phyloP scores from a whole-genome alignment of 2,888 invertebrate species.

The Proisotoma minuta region DNA sequence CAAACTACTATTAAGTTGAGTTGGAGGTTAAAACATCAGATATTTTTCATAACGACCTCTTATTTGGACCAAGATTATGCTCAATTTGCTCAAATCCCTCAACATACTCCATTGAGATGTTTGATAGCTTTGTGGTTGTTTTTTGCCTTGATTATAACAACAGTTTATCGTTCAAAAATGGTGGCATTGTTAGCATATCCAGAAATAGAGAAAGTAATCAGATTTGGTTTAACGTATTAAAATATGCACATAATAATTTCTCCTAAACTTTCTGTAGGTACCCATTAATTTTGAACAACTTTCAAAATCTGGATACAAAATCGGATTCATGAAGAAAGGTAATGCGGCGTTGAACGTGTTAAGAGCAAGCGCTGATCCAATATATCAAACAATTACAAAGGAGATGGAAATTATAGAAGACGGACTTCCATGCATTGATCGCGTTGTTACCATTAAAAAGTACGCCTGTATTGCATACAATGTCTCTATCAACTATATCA shows the following conservation, averaged over 20 bases:
- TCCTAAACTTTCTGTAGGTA: no score
- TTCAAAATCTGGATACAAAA: neutral
- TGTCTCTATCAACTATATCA: conserved; percentile 18
- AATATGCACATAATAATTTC: no score
- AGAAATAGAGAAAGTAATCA: conserved; percentile 12
- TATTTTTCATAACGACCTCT: neutral
- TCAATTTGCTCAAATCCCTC: neutral
- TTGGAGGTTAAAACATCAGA: neutral
- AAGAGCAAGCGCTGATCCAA: conserved; percentile 17
- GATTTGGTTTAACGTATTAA: no score
- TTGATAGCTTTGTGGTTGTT: conserved; percentile 26
- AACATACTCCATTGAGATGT: conserved; percentile 2
- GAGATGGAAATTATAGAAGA: conserved; percentile 26
- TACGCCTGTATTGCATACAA: conserved; percentile 26
- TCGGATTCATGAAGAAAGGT: conserved; percentile 34
- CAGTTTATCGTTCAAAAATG: conserved; percentile 24
- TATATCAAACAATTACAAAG: conserved; percentile 15
- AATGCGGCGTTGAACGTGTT: conserved; percentile 22
- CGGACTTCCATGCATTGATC: conserved; percentile 23
- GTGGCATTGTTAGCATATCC: conserved; percentile 29
- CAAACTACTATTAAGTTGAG: no score
- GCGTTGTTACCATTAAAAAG: conserved; percentile 10
- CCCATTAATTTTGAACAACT: conserved; percentile 23
- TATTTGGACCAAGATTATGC: neutral
- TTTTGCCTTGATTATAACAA: conserved; percentile 29